A percentile compares a stretch with the other conserved stretches of the same genome.
These are phyloP conservation scores for Buathra laborator DNA, from an alignment of 2,888 invertebrate genomes.

Conservation along the genomic window DNA sequence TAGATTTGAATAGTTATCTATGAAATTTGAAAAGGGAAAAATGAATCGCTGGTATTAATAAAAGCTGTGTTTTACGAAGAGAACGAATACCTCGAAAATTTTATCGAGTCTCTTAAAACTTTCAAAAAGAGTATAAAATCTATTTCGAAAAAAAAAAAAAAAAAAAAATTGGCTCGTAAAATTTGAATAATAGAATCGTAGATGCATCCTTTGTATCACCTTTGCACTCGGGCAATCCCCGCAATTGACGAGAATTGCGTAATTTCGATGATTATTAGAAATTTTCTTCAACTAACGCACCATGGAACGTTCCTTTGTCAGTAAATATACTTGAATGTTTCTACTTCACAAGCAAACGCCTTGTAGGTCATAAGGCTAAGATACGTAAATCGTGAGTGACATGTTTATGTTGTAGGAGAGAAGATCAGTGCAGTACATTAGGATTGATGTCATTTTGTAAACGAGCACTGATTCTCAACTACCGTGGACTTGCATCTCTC, in stretches of 20 bases:
- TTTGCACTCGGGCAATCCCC: slow-evolving; percentile 1
- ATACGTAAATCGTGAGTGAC: slow-evolving; percentile 62
- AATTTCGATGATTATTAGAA: background rate
- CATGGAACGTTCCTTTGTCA: background rate
- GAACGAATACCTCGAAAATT: background rate
- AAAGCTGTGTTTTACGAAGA: too few species aligned
- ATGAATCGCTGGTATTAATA: too few species aligned
- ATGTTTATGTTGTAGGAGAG: slow-evolving; percentile 52
- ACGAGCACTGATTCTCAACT: slow-evolving; percentile 41
- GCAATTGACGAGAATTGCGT: background rate
- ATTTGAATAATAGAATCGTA: background rate
- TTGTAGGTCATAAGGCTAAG: slow-evolving; percentile 54
- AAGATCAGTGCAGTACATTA: slow-evolving; percentile 39
- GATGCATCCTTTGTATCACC: background rate
- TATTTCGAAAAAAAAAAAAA: background rate
- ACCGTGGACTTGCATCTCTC: slow-evolving; percentile 19
- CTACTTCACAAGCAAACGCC: slow-evolving; percentile 27
- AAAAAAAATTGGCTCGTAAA: background rate
- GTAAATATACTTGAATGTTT: slow-evolving; percentile 6
- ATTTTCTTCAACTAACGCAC: slow-evolving; percentile 21
- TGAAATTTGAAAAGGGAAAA: too few species aligned
- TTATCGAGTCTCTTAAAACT: background rate
- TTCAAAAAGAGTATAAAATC: background rate
- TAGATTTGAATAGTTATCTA: too few species aligned
- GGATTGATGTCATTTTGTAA: slow-evolving; percentile 57